phyloP scores from a whole-genome alignment of 2,888 invertebrate genomes.

The Protodeltote pygarga region DNA sequence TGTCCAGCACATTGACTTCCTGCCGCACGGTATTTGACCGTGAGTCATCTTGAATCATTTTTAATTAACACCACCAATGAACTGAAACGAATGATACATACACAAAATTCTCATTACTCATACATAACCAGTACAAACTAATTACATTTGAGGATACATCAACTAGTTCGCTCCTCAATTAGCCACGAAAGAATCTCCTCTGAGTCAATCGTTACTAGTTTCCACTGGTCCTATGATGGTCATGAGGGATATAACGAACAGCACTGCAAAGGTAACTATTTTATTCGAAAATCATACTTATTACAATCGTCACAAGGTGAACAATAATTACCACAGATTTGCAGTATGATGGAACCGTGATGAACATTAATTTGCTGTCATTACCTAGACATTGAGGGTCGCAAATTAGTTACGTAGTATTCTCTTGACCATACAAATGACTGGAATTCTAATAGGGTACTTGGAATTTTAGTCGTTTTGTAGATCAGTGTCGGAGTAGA shows the following conservation, averaged over 20 bases:
- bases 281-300: conserved; percentile 1
- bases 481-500: conserved; percentile 1
- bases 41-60: too few relatives aligned
- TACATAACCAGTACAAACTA: conserved; percentile 22
- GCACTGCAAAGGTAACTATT: neutral
- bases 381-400: conserved; percentile 24
- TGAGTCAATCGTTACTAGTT: conserved; percentile 23
- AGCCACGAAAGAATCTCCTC: conserved; percentile 14
- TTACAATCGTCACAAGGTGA: too few relatives aligned
- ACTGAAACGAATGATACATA: too few relatives aligned
- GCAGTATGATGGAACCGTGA: conserved; percentile 8
- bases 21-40: too few relatives aligned
- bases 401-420: conserved; percentile 19
- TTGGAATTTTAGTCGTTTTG: conserved; percentile 5
- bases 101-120: conserved; percentile 5
- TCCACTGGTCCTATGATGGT: conserved; percentile 8
- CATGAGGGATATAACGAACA: neutral
- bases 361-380: conserved; percentile 11
- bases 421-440: conserved; percentile 5
- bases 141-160: conserved; percentile 28
- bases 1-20: too few relatives aligned
- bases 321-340: too few relatives aligned
- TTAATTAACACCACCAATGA: too few relatives aligned
- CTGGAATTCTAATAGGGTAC: neutral
- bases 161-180: conserved; percentile 28